Evolutionary conservation across 2,797 vertebrate species (phyloP).

Genomic region (Ara ararauna): DNA sequence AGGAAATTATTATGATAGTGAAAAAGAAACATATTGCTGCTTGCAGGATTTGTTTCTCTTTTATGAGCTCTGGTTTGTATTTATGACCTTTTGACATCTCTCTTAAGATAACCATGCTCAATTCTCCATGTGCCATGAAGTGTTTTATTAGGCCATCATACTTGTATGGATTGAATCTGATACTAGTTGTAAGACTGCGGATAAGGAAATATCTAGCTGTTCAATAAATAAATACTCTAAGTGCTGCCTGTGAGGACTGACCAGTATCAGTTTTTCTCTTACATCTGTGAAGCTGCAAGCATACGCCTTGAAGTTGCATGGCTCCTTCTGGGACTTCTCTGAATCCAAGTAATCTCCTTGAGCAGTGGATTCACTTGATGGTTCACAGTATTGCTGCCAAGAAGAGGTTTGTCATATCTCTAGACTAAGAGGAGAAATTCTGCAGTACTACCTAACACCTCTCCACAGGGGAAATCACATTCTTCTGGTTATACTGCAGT

Average conservation of each 20-base stretch:
- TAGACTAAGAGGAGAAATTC: constrained; percentile 23
- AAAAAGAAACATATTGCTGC: not conserved
- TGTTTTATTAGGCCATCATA: not conserved
- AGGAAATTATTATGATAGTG: not conserved
- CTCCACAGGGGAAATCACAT: constrained; percentile 43
- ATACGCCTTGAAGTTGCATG: not conserved
- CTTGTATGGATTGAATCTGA: not conserved
- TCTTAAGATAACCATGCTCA: not conserved
- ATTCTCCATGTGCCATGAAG: not conserved
- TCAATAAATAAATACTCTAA: constrained; percentile 31
- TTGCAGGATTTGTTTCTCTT: not conserved
- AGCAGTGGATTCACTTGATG: constrained; percentile 45
- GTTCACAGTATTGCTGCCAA: constrained; percentile 44
- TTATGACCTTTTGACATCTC: not conserved
- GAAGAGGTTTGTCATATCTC: constrained; percentile 32
- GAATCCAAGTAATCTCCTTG: constrained; percentile 49
- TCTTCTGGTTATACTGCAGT: constrained; percentile 16
- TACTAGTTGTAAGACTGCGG: not conserved
- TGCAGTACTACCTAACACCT: constrained; percentile 20
- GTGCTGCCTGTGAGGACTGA: not conserved
- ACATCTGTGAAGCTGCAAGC: not conserved
- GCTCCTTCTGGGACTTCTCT: constrained; percentile 43
- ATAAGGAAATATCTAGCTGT: not conserved
- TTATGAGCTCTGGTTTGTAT: not conserved
- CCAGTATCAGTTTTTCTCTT: not conserved